Evolutionary conservation across 2,888 invertebrate genomes (phyloP).

Genomic region (Volucella inflata): DNA sequence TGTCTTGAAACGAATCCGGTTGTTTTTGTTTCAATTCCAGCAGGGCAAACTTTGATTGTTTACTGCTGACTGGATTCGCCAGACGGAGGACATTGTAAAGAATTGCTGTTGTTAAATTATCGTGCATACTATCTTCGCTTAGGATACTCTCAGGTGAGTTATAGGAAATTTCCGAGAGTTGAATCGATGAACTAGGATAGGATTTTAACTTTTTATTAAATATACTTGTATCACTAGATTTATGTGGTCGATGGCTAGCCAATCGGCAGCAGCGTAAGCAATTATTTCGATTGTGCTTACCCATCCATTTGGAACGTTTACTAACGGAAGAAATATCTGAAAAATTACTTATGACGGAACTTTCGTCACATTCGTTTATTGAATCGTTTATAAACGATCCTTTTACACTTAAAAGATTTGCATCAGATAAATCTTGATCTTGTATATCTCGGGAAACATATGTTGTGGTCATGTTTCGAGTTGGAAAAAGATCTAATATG

Average conservation of each 20-base stretch:
- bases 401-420: constrained; percentile 80
- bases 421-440: constrained; percentile 82
- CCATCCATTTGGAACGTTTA: constrained; percentile 81
- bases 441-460: constrained; percentile 83
- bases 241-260: constrained; percentile 79
- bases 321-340: constrained; percentile 83
- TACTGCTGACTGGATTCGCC: constrained; percentile 91
- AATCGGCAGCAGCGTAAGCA: constrained; percentile 82
- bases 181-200: constrained; percentile 78
- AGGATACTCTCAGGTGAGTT: constrained; percentile 84
- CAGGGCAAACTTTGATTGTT: constrained; percentile 92
- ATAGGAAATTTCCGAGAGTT: constrained; percentile 81
- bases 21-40: constrained; percentile 90
- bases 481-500: constrained; percentile 82
- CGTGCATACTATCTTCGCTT: constrained; percentile 83
- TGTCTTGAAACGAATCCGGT: constrained; percentile 90
- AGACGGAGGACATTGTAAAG: constrained; percentile 89
- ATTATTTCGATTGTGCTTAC: constrained; percentile 81
- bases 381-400: constrained; percentile 82
- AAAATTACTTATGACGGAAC: constrained; percentile 83
- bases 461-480: constrained; percentile 81
- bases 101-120: constrained; percentile 84
- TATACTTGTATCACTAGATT: constrained; percentile 78
- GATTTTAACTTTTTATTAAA: constrained; percentile 71
- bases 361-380: constrained; percentile 82